A percentile compares a stretch with the other conserved stretches of the same genome.
phyloP scores from a whole-genome alignment of 2,797 vertebrate genomes.

The Hylomyscus alleni region DNA sequence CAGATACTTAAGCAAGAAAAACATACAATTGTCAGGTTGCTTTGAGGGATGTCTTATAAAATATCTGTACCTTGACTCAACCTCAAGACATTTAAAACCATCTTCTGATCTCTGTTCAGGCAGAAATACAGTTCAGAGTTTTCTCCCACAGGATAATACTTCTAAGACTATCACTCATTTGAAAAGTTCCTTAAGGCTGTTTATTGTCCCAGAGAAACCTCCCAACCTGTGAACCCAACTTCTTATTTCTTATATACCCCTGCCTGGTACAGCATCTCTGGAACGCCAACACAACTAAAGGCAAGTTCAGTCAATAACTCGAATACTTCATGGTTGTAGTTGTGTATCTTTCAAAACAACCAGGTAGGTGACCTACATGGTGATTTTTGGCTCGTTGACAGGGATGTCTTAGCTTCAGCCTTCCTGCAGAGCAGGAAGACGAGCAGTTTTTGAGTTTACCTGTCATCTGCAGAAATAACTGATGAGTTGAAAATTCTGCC shows the following conservation, averaged over 20 bases:
- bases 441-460: neutral
- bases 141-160: neutral
- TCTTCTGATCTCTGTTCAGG: neutral
- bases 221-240: neutral
- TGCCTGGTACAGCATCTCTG: neutral
- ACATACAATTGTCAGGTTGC: neutral
- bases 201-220: neutral
- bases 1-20: neutral
- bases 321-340: conserved; percentile 4
- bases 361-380: neutral
- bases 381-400: neutral
- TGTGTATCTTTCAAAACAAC: conserved; percentile 51
- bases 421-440: neutral
- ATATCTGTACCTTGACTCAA: neutral
- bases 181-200: neutral
- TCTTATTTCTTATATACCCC: conserved; percentile 36
- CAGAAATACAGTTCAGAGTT: conserved; percentile 10
- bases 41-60: neutral
- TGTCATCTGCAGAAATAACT: conserved; percentile 56
- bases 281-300: neutral
- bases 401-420: neutral
- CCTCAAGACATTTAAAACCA: neutral
- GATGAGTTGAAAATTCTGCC: neutral
- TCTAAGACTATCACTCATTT: neutral
- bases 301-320: conserved; percentile 55